phyloP scores from a whole-genome alignment of 2,797 vertebrate species.

The Atherinosoma microstoma region DNA sequence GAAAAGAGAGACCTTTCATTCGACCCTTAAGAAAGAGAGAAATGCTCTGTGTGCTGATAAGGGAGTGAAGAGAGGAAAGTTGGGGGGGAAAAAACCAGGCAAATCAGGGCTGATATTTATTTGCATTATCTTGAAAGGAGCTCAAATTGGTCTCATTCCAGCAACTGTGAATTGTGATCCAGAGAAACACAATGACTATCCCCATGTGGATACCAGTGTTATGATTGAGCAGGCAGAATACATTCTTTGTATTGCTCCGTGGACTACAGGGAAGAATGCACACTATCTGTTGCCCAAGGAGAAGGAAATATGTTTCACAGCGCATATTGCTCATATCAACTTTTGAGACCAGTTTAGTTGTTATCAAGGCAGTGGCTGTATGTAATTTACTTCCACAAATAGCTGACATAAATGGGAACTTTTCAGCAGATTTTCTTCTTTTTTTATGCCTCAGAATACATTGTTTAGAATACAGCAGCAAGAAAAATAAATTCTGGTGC shows the following conservation, averaged over 20 bases:
- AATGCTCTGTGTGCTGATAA: conserved; percentile 77
- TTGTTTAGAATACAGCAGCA: conserved; percentile 19
- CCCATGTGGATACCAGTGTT: conserved; percentile 44
- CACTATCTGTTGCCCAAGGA: conserved; percentile 64
- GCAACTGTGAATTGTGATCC: conserved; percentile 67
- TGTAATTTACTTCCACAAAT: conserved; percentile 51
- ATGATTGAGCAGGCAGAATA: conserved; percentile 56
- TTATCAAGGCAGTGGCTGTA: conserved; percentile 57
- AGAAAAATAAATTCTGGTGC: conserved; percentile 29
- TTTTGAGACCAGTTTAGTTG: conserved; percentile 62
- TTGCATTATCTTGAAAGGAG: conserved; percentile 79
- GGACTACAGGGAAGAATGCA: conserved; percentile 57
- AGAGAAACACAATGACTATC: conserved; percentile 62
- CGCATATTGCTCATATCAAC: conserved; percentile 65
- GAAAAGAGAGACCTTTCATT: conserved; percentile 77
- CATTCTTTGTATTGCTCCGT: conserved; percentile 51
- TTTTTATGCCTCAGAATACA: conserved; percentile 16
- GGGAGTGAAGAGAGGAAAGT: conserved; percentile 58
- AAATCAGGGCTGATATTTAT: conserved; percentile 78
- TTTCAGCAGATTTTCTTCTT: conserved; percentile 15
- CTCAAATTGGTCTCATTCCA: conserved; percentile 74
- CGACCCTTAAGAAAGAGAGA: conserved; percentile 76
- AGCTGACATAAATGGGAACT: conserved; percentile 53
- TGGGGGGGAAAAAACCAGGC: conserved; percentile 39
- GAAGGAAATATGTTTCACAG: conserved; percentile 74